Evolutionary conservation across 2,797 vertebrate genomes (phyloP).

Genomic region (Aselliscus stoliczkanus): DNA sequence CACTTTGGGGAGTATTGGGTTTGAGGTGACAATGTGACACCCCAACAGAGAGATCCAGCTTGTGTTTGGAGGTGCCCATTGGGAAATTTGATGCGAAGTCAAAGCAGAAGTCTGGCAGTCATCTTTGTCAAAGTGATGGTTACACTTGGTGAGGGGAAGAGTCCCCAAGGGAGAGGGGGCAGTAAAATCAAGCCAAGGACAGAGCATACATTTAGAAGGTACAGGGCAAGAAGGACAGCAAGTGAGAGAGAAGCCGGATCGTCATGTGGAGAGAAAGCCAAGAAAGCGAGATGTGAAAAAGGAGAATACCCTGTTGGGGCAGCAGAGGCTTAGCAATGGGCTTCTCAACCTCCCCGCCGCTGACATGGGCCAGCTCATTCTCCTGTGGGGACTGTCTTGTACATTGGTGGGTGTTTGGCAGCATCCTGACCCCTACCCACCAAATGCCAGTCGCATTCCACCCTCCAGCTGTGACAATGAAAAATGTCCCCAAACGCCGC

Average conservation of each 20-base stretch:
- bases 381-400: not conserved
- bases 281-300: not conserved
- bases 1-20: not conserved
- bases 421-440: not conserved
- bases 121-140: not conserved
- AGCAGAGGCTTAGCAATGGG: not conserved
- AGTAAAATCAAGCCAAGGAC: not conserved
- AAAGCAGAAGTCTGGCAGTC: not conserved
- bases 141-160: not conserved
- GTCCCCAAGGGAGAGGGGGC: not conserved
- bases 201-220: not conserved
- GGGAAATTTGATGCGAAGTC: not conserved
- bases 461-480: not conserved
- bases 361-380: rapidly evolving
- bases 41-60: not conserved
- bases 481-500: not conserved
- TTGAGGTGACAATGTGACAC: not conserved
- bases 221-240: not conserved
- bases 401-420: not conserved
- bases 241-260: not conserved
- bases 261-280: not conserved
- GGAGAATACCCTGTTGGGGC: not conserved
- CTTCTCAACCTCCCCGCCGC: rapidly evolving
- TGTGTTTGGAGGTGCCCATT: not conserved
- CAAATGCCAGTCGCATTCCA: not conserved